A percentile compares a stretch with the other conserved stretches of the same genome.
Conservation (phyloP, 2,113 vertebrate species). For the Axis porcinus region DNA sequence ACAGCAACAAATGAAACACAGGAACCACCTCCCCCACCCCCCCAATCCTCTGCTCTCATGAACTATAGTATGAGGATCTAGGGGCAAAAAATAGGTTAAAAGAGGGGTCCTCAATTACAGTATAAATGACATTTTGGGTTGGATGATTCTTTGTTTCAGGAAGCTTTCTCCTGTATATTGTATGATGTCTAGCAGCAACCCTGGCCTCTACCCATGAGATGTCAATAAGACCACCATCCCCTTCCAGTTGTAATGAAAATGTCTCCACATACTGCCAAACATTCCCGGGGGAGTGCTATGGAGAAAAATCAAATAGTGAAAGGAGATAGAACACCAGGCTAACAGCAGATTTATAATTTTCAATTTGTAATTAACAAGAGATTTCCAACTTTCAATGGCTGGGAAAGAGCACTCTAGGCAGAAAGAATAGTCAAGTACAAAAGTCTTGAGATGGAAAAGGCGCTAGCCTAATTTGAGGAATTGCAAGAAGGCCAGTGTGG, state of each 20-base stretch:
- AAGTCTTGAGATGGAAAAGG: neutral
- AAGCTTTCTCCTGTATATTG: neutral
- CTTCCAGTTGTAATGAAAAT: neutral
- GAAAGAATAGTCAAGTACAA: neutral
- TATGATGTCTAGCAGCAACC: neutral
- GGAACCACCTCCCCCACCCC: neutral
- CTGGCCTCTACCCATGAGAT: neutral
- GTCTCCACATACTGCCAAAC: neutral
- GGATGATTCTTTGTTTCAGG: neutral
- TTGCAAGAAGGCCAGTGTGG: neutral
- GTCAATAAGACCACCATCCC: neutral
- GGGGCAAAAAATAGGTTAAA: neutral
- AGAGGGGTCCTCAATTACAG: neutral
- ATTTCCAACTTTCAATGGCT: neutral
- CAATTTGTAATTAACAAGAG: neutral
- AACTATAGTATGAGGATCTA: neutral
- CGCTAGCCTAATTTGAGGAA: neutral
- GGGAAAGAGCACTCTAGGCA: neutral
- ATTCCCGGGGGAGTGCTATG: neutral
- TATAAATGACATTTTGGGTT: neutral
- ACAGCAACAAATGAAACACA: neutral
- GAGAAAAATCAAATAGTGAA: neutral
- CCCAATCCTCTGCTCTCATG: too few relatives aligned
- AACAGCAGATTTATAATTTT: neutral
- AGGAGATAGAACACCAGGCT: neutral